Conservation (phyloP, 2,113 vertebrate species). For the Brienomyrus brachyistius region DNA sequence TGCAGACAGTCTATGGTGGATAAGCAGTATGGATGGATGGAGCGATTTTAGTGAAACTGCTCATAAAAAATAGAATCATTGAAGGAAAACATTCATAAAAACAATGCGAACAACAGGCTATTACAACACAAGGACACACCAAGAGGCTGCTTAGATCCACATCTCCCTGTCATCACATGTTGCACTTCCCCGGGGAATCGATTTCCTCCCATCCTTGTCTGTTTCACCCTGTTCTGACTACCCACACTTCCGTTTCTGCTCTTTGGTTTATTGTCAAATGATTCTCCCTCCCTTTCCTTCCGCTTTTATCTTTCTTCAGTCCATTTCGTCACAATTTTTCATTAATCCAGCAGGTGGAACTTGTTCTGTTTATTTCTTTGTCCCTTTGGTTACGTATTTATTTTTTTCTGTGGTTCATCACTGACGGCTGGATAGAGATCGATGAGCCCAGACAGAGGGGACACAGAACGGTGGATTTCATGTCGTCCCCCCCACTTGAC, state of each 20-base stretch:
- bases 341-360: background rate
- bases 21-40: background rate
- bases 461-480: background rate
- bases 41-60: background rate
- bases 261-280: background rate
- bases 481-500: background rate
- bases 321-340: background rate
- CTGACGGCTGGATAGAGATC: background rate
- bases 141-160: background rate
- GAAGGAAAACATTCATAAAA: background rate
- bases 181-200: background rate
- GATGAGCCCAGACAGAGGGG: background rate
- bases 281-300: background rate
- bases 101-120: background rate
- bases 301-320: background rate
- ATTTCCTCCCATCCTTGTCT: background rate
- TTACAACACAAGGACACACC: background rate
- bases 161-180: background rate
- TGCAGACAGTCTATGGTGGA: background rate
- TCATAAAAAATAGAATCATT: background rate
- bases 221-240: background rate
- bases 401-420: background rate
- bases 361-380: background rate
- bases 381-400: background rate
- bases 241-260: background rate